Evolutionary conservation across 2,113 vertebrate genomes (phyloP).

Genomic region (Sinocyclocheilus anophthalmus): DNA sequence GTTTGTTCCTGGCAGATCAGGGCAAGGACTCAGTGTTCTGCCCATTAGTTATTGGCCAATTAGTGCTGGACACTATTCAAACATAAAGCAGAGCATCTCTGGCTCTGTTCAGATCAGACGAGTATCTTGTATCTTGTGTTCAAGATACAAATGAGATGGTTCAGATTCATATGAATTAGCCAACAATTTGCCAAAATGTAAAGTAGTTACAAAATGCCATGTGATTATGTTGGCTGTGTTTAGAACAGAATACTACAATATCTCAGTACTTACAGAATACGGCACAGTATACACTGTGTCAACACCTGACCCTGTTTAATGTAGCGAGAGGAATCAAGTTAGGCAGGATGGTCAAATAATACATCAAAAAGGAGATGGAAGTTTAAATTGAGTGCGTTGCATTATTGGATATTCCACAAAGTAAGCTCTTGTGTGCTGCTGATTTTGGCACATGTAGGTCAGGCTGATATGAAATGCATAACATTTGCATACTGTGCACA

Average conservation of each 20-base stretch:
- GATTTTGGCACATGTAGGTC: not conserved
- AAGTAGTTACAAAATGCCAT: no score
- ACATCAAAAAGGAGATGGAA: not conserved
- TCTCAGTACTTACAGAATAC: no score
- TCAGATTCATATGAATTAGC: no score
- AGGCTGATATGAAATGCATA: not conserved
- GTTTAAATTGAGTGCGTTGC: not conserved
- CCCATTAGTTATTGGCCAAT: not conserved
- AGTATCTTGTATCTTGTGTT: no score
- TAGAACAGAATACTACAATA: no score
- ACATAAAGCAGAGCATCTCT: not conserved
- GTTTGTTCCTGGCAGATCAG: not conserved
- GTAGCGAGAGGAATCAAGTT: no score
- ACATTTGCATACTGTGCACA: not conserved
- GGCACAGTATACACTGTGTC: no score
- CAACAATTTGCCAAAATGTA: no score
- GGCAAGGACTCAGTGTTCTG: not conserved
- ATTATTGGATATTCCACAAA: not conserved
- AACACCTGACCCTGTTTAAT: no score
- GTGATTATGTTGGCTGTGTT: no score
- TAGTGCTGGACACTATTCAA: not conserved
- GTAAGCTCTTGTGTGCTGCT: not conserved
- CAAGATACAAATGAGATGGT: no score
- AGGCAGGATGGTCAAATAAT: not conserved
- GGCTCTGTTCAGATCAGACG: not conserved